Evolutionary conservation across 2,113 vertebrate genomes (phyloP).

Genomic region (Platycercus adscitus): DNA sequence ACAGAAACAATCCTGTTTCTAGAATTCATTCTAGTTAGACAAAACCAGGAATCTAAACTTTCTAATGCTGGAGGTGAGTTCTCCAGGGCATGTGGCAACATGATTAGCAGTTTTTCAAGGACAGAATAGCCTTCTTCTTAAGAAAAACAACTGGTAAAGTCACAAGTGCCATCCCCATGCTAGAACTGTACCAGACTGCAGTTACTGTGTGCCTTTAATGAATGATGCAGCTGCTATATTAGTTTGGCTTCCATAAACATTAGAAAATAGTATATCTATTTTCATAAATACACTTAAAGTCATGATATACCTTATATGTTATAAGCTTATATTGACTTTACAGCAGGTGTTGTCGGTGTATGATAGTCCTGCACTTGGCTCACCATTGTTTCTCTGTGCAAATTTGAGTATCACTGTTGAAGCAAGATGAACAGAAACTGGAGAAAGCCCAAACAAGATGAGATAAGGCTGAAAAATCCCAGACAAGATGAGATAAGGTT

Average conservation of each 20-base stretch:
- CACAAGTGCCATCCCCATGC: neutral
- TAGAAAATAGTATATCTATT: neutral
- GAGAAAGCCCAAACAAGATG: neutral
- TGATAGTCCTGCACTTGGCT: neutral
- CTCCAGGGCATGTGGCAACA: neutral
- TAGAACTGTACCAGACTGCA: neutral
- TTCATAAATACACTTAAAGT: neutral
- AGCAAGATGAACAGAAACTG: neutral
- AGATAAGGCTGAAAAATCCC: neutral
- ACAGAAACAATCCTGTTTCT: neutral
- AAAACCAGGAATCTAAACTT: neutral
- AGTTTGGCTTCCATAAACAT: neutral
- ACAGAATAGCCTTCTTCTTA: neutral
- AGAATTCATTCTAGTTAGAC: neutral
- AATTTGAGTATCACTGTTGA: neutral
- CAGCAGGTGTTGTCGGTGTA: neutral
- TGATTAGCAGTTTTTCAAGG: constrained; percentile 9
- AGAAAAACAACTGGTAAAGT: constrained; percentile 1
- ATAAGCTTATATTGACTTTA: neutral
- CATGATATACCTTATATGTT: neutral
- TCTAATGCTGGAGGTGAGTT: neutral
- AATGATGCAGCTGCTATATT: neutral
- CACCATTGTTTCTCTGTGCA: neutral
- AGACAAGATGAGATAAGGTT: neutral
- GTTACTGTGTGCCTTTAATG: neutral